phyloP scores from a whole-genome alignment of 2,888 invertebrate species.

The Gymnocheta viridis region DNA sequence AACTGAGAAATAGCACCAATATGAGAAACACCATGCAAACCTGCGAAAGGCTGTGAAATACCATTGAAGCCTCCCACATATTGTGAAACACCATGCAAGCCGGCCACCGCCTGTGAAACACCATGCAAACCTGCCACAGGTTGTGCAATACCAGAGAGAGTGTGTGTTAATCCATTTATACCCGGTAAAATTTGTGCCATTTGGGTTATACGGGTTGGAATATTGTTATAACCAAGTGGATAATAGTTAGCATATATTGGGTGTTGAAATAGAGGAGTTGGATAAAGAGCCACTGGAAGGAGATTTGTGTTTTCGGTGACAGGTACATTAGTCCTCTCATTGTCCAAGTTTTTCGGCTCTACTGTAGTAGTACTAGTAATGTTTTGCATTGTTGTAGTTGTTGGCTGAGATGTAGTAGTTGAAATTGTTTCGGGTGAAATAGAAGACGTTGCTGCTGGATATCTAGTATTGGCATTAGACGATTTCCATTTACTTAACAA shows the following conservation, averaged over 20 bases:
- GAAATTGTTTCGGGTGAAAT: not conserved
- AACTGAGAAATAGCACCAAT: not conserved
- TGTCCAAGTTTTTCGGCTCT: not conserved
- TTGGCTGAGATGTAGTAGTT: not conserved
- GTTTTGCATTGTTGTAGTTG: not conserved
- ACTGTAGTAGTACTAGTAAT: not conserved
- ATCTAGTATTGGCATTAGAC: not conserved
- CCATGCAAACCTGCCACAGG: not conserved
- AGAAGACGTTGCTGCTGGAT: not conserved
- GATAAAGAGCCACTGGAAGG: not conserved
- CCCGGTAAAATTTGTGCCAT: not conserved
- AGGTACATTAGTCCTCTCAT: not conserved
- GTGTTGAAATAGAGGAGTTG: not conserved
- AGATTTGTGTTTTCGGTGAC: not conserved
- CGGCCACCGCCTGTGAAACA: not conserved
- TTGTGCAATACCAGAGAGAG: not conserved
- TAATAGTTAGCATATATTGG: slow-evolving; percentile 5
- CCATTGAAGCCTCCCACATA: too few relatives aligned
- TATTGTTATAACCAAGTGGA: slow-evolving; percentile 10
- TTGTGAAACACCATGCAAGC: not conserved
- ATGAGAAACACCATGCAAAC: not conserved
- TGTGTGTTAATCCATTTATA: not conserved
- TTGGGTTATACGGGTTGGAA: not conserved
- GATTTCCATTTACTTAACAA: slow-evolving; percentile 25
- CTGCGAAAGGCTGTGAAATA: not conserved